Evolutionary conservation across 2,113 vertebrate genomes (phyloP).

Genomic region (Oenanthe oenanthe): DNA sequence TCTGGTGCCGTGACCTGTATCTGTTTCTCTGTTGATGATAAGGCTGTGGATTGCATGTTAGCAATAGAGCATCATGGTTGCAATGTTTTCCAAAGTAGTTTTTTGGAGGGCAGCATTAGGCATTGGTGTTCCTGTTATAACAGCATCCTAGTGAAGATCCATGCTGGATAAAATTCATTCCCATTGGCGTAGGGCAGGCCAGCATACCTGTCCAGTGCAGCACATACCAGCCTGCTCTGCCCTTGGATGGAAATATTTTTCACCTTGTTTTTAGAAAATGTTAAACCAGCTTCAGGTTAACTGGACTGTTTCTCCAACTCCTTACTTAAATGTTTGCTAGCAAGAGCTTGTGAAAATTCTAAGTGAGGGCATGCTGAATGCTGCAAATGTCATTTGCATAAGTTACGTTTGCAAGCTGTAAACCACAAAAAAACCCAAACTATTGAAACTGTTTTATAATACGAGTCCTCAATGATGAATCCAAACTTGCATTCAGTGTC

Average conservation of each 20-base stretch:
- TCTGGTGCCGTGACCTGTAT: slow-evolving; percentile 15
- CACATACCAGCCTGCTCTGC: neutral
- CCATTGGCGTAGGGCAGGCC: fast-evolving
- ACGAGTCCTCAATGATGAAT: neutral
- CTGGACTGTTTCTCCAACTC: neutral
- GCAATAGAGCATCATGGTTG: neutral
- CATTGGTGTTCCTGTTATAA: neutral
- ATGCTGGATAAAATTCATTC: neutral
- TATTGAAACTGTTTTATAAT: neutral
- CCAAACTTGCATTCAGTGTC: neutral
- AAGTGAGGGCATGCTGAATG: neutral
- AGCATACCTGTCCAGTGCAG: neutral
- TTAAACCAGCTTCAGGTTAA: neutral
- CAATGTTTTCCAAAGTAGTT: neutral
- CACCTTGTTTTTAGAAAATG: neutral
- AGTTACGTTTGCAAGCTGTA: neutral
- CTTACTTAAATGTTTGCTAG: neutral
- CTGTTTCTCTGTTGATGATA: neutral
- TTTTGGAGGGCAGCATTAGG: neutral
- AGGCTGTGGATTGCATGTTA: neutral
- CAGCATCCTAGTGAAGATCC: neutral
- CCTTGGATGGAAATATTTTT: neutral
- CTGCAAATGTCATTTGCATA: neutral
- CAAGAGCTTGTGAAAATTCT: neutral
- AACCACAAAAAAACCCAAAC: neutral